phyloP scores from a whole-genome alignment of 2,888 invertebrate genomes.

The Sarcophaga caerulescens region DNA sequence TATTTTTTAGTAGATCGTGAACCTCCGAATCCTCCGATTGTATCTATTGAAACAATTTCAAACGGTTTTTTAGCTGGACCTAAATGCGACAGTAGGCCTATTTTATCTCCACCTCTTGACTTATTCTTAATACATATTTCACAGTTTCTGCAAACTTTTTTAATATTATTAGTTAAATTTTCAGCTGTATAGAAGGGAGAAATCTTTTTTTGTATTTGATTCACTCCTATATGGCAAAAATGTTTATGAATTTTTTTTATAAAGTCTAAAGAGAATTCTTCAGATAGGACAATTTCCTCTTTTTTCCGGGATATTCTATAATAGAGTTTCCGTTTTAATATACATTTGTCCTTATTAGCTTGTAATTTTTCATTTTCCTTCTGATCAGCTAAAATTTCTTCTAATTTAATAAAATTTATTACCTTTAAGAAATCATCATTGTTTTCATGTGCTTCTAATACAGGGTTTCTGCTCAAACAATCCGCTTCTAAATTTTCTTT shows the following conservation, averaged over 20 bases:
- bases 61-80: slow-evolving; percentile 69
- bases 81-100: slow-evolving; percentile 61
- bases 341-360: slow-evolving; percentile 15
- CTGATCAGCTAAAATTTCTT: slow-evolving; percentile 12
- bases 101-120: slow-evolving; percentile 56
- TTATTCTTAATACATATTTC: slow-evolving; percentile 52
- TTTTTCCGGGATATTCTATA: slow-evolving; percentile 32
- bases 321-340: background rate
- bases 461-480: slow-evolving; percentile 59
- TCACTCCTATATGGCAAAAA: no score
- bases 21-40: slow-evolving; percentile 74
- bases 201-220: slow-evolving; percentile 3
- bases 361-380: slow-evolving; percentile 25
- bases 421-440: slow-evolving; percentile 24
- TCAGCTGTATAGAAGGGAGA: slow-evolving; percentile 51
- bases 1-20: slow-evolving; percentile 74
- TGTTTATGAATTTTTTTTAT: no score
- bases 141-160: slow-evolving; percentile 59
- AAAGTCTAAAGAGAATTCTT: no score
- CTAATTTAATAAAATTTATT: slow-evolving; percentile 35
- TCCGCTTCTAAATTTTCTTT: slow-evolving; percentile 57
- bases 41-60: slow-evolving; percentile 74
- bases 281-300: no score
- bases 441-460: slow-evolving; percentile 42
- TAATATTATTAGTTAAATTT: slow-evolving; percentile 57